Evolutionary conservation across 2,888 invertebrate species (phyloP).

Genomic region (Agrochola macilenta): DNA sequence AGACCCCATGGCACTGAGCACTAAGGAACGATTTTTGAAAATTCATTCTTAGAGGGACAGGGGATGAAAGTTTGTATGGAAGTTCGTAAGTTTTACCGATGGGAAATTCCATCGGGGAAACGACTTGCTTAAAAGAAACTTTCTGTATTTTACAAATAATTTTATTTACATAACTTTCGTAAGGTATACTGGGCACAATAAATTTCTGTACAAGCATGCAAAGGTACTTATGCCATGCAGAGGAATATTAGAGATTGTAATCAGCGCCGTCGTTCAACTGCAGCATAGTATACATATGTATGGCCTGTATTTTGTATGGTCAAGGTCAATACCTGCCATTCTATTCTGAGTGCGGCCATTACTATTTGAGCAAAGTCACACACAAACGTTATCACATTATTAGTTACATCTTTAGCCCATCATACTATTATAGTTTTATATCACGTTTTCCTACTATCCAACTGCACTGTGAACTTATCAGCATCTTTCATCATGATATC

Average conservation of each 20-base stretch:
- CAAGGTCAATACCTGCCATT: neutral
- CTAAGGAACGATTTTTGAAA: too few species aligned
- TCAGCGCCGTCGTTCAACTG: neutral
- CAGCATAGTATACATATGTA: too few species aligned
- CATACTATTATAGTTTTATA: neutral
- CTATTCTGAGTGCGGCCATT: too few species aligned
- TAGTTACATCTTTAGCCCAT: too few species aligned
- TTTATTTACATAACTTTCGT: neutral
- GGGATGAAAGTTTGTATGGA: too few species aligned
- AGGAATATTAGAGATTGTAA: neutral
- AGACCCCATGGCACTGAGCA: too few species aligned
- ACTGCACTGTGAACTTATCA: constrained; percentile 63
- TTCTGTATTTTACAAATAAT: neutral
- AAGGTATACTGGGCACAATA: too few species aligned
- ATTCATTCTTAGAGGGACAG: too few species aligned
- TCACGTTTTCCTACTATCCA: constrained; percentile 53
- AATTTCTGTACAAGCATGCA: too few species aligned
- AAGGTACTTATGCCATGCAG: neutral
- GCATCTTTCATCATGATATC: constrained; percentile 72
- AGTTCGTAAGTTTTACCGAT: neutral
- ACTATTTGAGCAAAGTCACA: neutral
- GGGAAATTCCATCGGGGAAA: neutral
- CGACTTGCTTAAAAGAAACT: neutral
- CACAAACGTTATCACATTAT: neutral
- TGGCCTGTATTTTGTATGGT: neutral